Base-by-base conservation (phyloP, 2,888 invertebrate species). In the Hetaerina titia region DNA sequence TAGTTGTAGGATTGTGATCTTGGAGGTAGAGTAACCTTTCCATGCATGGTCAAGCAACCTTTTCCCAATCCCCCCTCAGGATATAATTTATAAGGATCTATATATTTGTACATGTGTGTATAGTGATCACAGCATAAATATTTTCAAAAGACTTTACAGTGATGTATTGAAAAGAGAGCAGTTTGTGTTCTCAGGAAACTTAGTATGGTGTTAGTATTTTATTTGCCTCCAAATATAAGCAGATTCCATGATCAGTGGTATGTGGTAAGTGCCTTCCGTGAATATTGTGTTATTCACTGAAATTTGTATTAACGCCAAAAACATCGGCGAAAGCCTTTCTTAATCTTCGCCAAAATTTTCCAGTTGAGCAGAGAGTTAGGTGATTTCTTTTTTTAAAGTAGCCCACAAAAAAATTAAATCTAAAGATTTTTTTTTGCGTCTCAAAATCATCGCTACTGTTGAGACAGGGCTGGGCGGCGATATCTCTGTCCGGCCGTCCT, bases 51-150 rank as follows among this genome's bases (percentile, higher is more conserved):
- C 64, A 57, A 56, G n/a, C 74, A 45, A 74, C 92, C 56, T n/a
- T 56, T 69, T n/a, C 92, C 92, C 92, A 31, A 31, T 63, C 64
- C 63, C 45, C 92, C 92, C 92, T 92, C 92, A 92, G 92, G 92
- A 92, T 92, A 69, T 69, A 64, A 92, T 92, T 92, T 92, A 74
- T 92, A 92, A 92, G 92, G 92, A 92, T 92, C 31, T 92, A 92
- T 92, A 92, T 92, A 92, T 92, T 92, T 92, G 92, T 92, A 92
- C 92, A 92, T 92, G 92, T 69, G 92, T 92, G 92, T 92, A 92
- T 92, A 92, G 92, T 92, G 92, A 92, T 92, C 92, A 92, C 92
- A 92, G 92, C 92, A 92, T 92, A 92, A 92, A 92, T 92, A 92
- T 92, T 92, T 92, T 92, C 92, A 92, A 92, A 69, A 74, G 69